Evolutionary conservation across 2,113 vertebrate species (phyloP), one percentile per base, ranked within the genome.

Genomic region (Hippocampus guttulatus): DNA sequence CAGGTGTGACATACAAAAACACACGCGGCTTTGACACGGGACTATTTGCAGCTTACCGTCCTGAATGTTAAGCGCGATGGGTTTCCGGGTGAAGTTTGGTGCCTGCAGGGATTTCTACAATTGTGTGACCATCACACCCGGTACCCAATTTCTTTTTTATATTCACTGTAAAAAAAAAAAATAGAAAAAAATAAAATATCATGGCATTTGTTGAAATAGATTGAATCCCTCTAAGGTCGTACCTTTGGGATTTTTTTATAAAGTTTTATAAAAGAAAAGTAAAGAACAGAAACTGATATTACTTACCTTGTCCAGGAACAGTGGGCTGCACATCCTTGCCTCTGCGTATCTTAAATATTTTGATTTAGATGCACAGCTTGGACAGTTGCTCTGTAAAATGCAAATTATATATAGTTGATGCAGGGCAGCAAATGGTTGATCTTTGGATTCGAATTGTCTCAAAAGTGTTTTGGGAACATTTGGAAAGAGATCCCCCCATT

Each of bases 71-170:
- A 95, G 62, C 51, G 89, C 88, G 18, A 96, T 75, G 1, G 95
- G 95, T 84, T 94, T 96, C 67, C 81, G 85, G 67, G 90, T 87
- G 68, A 97, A 95, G 79, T 94, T 93, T 11, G 94, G 94, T 93
- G 41, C 92, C 94, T 67, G 85, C 6, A 0, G 95, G 94, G 63
- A 97, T 33, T 55, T 92, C 71, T 8, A 93, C 93, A 86, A 93
- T 67, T 94, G 93, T n/a, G 84, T 91, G 69, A 95, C 83, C 69
- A 87, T 81, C 54, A 96, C 94, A 18, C 95, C 94, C 0, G 93
- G 92, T 65, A 93, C 40, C 18, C 62, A 93, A 93, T 83, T 78
- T 94, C 87, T 88, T 95, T 49, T 67, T 91, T 54, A 91, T 91
- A 45, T 65, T 87, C 75, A 91, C 92, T 92, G 74, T 52, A 8